These are phyloP conservation scores for Luidia sarsii DNA, from an alignment of 53 echinoderm and acorn worm genomes.

Conservation along the genomic window DNA sequence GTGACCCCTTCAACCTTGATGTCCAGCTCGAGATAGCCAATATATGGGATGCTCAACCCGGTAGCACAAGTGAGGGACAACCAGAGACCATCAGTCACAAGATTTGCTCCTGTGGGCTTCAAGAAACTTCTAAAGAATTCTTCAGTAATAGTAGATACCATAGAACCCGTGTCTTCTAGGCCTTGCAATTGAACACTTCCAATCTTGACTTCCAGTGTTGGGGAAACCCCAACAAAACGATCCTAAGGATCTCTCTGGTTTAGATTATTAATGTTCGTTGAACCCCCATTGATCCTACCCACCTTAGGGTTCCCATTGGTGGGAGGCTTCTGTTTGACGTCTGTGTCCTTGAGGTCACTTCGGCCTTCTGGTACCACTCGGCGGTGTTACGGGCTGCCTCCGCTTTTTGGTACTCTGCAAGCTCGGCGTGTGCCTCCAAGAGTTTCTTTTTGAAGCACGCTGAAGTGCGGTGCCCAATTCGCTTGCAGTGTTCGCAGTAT, in stretches of 20 bases:
- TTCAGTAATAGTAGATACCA: conserved; percentile 1
- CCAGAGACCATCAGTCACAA: conserved; percentile 22
- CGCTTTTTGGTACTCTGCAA: conserved; percentile 4
- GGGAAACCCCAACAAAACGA: conserved; percentile 8
- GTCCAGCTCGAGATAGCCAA: conserved; percentile 17
- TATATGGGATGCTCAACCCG: conserved; percentile 22
- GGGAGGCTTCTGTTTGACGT: conserved; percentile 23
- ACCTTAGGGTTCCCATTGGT: conserved; percentile 8
- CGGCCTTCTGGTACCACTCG: not conserved
- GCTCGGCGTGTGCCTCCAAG: not conserved
- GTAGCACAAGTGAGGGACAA: conserved; percentile 8
- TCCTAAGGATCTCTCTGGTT: not conserved
- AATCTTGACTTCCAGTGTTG: conserved; percentile 5
- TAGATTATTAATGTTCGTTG: not conserved
- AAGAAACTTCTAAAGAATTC: conserved; percentile 6
- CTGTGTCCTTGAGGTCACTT: not conserved
- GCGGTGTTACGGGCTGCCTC: not conserved
- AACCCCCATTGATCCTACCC: conserved; percentile 22
- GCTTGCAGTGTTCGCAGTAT: not conserved
- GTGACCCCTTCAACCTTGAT: conserved; percentile 2
- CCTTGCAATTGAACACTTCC: not conserved
- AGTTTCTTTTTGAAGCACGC: conserved; percentile 8
- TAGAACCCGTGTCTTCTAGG: conserved; percentile 15
- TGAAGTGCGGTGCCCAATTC: not conserved
- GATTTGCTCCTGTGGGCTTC: not conserved